Evolutionary conservation across 2,888 invertebrate genomes (phyloP), one percentile per base, ranked within the genome.

Genomic region (Drosophila gaucha): DNA sequence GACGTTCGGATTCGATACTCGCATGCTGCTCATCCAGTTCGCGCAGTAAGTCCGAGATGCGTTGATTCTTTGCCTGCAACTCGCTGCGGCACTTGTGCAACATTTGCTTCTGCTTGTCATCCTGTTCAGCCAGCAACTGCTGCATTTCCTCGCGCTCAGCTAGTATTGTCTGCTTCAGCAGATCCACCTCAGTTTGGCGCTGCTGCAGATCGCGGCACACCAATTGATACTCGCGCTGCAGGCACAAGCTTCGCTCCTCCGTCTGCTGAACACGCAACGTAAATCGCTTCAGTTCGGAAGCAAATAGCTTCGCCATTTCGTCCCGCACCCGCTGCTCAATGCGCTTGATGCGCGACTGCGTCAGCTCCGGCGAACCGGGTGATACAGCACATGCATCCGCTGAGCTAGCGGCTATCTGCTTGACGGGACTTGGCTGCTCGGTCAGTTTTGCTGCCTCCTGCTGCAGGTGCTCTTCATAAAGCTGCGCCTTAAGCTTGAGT

Each of bases 231-330:
- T 92, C 51, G 80, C 85, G 73, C 49, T 89, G 87, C 6, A 91
- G 47, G 33, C 67, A 58, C 5, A 64, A 22, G 43, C 83, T 77
- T 39, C 89, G 78, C 36, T 89, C 88, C 74, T 80, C 92, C 74
- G 31, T 88, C 85, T 72, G 92, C 75, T 93, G 74, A 75, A 92
- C 54, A 90, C 93, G 56, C 83, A 89, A 68, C 89, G 93, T 69
- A 88, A 89, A 86, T 86, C 92, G 92, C 88, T 94, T 94, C 74
- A 95, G 92, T 90, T 95, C 94, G 24, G 93, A 82, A 0, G 94
- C 94, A 73, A 94, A 94, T 62, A 94, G 93, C 74, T 94, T 94
- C 0, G 94, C 94, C 92, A 95, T 94, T 87, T 95, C 95, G 67
- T 95, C 94, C 1, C 95, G 92, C 55, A 95, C 94, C 1, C 93